Evolutionary conservation across 2,888 invertebrate species (phyloP).

Genomic region (Harmothoe impar): DNA sequence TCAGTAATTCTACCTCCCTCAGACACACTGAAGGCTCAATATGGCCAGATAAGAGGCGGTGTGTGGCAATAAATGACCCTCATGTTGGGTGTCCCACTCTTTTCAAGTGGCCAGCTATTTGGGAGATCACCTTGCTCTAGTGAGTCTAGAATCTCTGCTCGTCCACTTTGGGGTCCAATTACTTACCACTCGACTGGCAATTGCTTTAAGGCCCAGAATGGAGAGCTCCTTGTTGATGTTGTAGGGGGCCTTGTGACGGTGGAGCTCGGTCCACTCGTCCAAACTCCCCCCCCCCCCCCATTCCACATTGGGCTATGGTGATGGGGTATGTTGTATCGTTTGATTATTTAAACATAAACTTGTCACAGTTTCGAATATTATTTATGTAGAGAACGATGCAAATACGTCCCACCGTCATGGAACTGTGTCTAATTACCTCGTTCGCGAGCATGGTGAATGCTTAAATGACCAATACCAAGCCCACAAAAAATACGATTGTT

Average conservation of each 20-base stretch:
- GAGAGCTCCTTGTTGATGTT: conserved; percentile 1
- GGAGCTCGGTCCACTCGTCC: background rate
- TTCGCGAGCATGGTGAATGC: too few relatives aligned
- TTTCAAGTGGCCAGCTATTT: background rate
- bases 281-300: background rate
- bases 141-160: background rate
- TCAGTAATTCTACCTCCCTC: too few relatives aligned
- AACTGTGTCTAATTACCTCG: too few relatives aligned
- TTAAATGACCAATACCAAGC: too few relatives aligned
- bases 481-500: too few relatives aligned
- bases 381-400: too few relatives aligned
- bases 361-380: too few relatives aligned
- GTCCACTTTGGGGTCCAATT: background rate
- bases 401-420: too few relatives aligned
- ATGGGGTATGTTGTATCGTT: too few relatives aligned
- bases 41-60: background rate
- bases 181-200: background rate
- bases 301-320: too few relatives aligned
- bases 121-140: background rate
- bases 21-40: background rate
- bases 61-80: background rate
- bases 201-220: background rate
- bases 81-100: background rate
- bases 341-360: too few relatives aligned
- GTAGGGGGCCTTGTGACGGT: background rate